Conservation (phyloP, 2,113 vertebrate genomes). For the Castor canadensis region DNA sequence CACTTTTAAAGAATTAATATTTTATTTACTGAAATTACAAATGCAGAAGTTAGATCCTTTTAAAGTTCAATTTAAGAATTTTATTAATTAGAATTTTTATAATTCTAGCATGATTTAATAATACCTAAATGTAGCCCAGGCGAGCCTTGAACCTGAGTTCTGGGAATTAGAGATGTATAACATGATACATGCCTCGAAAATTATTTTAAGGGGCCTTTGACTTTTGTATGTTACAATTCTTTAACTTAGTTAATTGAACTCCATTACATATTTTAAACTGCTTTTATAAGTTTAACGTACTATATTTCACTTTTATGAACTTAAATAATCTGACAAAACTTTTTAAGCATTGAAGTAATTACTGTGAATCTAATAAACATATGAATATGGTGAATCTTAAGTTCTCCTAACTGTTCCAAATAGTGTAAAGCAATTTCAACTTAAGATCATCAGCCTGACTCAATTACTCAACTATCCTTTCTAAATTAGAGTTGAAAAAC, state of each 20-base stretch:
- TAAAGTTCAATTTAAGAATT: background rate
- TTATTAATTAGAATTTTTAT: background rate
- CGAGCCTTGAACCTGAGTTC: background rate
- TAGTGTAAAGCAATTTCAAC: slow-evolving; percentile 6
- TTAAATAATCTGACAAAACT: background rate
- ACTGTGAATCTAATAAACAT: slow-evolving; percentile 24
- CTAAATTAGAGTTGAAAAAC: background rate
- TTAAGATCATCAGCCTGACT: background rate
- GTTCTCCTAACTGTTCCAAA: background rate
- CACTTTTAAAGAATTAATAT: background rate
- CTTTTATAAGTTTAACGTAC: slow-evolving; percentile 16
- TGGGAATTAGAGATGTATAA: too few species aligned
- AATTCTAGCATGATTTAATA: background rate
- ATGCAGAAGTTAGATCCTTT: slow-evolving; percentile 40
- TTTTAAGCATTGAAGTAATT: slow-evolving; percentile 28
- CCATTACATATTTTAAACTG: slow-evolving; percentile 39
- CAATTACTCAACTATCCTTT: background rate
- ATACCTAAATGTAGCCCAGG: background rate
- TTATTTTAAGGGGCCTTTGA: slow-evolving; percentile 34
- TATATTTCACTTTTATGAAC: background rate
- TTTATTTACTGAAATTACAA: slow-evolving; percentile 14
- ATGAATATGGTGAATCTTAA: background rate
- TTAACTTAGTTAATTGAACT: slow-evolving; percentile 18
- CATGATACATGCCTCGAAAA: background rate
- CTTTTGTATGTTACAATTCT: slow-evolving; percentile 17